Percentiles rank a stretch among this genome's conserved stretches.
Conservation (phyloP, 2,113 vertebrate genomes). For the Psittacula cyanocephala region DNA sequence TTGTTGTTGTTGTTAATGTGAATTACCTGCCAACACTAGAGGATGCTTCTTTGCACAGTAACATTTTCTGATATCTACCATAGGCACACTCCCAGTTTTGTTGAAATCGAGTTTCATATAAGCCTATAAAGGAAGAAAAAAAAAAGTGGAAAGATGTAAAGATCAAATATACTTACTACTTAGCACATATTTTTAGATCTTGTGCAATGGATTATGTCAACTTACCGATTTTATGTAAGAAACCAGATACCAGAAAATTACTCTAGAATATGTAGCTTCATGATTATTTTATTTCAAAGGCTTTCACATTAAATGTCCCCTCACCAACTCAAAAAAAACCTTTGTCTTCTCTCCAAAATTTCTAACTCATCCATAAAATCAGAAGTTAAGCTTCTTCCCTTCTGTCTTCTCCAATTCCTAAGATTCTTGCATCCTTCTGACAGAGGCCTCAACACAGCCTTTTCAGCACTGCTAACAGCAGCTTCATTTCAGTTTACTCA, state of each 20-base stretch:
- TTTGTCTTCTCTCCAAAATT: not conserved
- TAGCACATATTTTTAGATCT: not conserved
- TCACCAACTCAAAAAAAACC: not conserved
- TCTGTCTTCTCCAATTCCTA: not conserved
- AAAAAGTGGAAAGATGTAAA: not conserved
- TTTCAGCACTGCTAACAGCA: not conserved
- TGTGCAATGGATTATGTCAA: not conserved
- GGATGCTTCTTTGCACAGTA: constrained; percentile 79
- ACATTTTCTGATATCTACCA: constrained; percentile 79
- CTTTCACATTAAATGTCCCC: not conserved
- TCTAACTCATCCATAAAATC: not conserved
- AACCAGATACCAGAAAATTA: not conserved
- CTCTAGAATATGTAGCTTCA: not conserved
- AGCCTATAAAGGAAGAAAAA: constrained; percentile 64
- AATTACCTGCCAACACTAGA: constrained; percentile 76
- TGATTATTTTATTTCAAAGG: not conserved
- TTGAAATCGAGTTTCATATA: constrained; percentile 85
- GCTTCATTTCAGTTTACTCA: not conserved
- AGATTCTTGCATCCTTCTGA: not conserved
- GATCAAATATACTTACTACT: not conserved
- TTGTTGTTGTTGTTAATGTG: not conserved
- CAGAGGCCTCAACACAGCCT: not conserved
- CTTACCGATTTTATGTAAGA: not conserved
- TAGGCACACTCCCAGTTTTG: constrained; percentile 76
- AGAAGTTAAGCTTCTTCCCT: not conserved